Evolutionary conservation across 2,797 vertebrate species (phyloP).

Genomic region (Apogon talboti): DNA sequence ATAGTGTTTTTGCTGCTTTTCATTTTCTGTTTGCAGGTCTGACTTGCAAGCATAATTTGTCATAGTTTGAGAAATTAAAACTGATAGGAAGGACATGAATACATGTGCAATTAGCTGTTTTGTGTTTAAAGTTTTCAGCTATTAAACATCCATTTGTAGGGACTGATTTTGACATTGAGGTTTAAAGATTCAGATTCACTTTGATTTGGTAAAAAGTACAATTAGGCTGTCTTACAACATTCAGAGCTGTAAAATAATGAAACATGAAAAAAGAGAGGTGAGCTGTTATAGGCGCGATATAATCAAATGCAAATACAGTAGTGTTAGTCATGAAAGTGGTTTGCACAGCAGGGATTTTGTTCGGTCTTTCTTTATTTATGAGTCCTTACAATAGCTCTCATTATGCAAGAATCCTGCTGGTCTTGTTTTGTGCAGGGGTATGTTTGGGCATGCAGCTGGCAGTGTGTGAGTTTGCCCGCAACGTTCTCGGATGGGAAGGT

Average conservation of each 20-base stretch:
- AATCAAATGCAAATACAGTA: constrained; percentile 21
- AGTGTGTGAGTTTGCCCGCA: constrained; percentile 93
- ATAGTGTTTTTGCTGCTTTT: constrained; percentile 6
- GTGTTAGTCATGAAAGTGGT: constrained; percentile 13
- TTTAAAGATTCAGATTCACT: not conserved
- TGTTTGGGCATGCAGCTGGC: constrained; percentile 97
- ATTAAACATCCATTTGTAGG: constrained; percentile 15
- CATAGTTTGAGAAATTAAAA: not conserved
- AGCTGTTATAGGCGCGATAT: constrained; percentile 14
- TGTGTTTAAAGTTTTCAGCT: not conserved
- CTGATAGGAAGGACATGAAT: not conserved
- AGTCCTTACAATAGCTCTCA: constrained; percentile 19
- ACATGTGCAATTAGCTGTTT: constrained; percentile 12
- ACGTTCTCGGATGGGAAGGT: constrained; percentile 93
- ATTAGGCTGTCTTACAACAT: constrained; percentile 1
- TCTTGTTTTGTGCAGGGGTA: constrained; percentile 84
- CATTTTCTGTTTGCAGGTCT: not conserved
- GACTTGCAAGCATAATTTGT: not conserved
- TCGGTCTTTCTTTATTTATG: constrained; percentile 39
- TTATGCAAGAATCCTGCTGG: constrained; percentile 45
- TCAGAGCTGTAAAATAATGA: constrained; percentile 8
- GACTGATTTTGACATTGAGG: constrained; percentile 8
- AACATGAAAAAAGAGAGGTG: constrained; percentile 12
- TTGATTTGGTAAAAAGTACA: not conserved
- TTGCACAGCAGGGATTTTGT: constrained; percentile 25